Evolutionary conservation across 2,113 vertebrate species (phyloP), one percentile per base, ranked within the genome.

Genomic region (Nibea albiflora): DNA sequence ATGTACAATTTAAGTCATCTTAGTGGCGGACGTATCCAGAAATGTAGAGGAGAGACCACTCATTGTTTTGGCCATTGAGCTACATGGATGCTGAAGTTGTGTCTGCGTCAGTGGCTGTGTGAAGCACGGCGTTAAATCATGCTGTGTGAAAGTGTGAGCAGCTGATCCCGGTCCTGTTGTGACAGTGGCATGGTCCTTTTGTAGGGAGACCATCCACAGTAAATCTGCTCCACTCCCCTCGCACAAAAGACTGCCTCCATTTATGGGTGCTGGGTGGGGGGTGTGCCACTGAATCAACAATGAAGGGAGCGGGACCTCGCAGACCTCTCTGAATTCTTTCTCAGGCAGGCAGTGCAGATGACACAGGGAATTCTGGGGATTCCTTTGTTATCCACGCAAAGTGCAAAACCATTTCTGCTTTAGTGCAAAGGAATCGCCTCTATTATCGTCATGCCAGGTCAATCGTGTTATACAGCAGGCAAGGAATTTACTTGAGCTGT

Each of bases 201-300:
- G 94, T 93, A 46, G 74, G 71, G 85, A 81, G 75, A 84, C 87
- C 93, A 85, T 80, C 86, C 86, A 53, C 81, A 83, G 92, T 91
- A 92, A 95, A 93, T 93, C 80, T 93, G 90, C 89, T 92, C 92
- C 87, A 58, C 91, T 87, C 90, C 89, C 69, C 85, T 85, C 71
- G 79, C 92, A 85, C 93, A 95, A 96, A 95, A 93, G 87, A 53
- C 78, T 76, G 87, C 86, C 86, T 92, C 93, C 92, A 91, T 93
- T 91, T 78, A 94, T 76, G 78, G 88, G 62, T 90, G 47, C 88
- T 78, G 87, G 81, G 69, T 85, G 90, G 92, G 86, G 86, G 94
- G 91, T 42, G 87, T 64, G 77, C 19, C 53, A 72, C 92, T 91
- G 90, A 94, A 60, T 90, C 94, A 96, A 96, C 90, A 96, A 87